Base-by-base conservation (phyloP, 1,140 invertebrate species). In the Steinernema khuongi region DNA sequence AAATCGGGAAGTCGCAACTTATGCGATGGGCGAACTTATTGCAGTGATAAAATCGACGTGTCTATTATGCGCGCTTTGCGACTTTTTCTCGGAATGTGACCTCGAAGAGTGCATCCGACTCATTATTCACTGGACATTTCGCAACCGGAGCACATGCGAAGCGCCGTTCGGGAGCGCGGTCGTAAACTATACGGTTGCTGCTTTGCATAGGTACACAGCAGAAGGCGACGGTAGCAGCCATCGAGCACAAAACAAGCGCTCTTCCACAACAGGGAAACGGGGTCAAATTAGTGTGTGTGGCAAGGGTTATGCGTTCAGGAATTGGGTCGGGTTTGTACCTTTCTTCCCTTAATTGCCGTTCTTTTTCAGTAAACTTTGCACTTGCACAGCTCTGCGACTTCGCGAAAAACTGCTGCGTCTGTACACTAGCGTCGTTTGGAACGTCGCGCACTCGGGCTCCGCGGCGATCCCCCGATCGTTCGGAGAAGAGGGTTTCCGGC, bases 221-320 rank as follows among this genome's bases (percentile, higher is more conserved):
- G n/a, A 41, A 41, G 36, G 7, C n/a, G n/a, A n/a, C 36, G 36
- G 7, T 41, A 41, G n/a, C 7, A 41, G 36, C 36, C 7, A 11
- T 41, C 36, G n/a, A 41, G 7, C 36, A n/a, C n/a, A n/a, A n/a
- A n/a, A n/a, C n/a, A n/a, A n/a, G n/a, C n/a, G n/a, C n/a, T n/a
- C n/a, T n/a, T n/a, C n/a, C n/a, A n/a, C 36, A 41, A 41, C n/a
- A 41, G 36, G 36, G 22, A 60, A 60, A 17, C 50, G 50, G 26
- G 50, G 50, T 60, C 50, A 60, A 60, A 60, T 60, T 60, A 60
- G 50, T 60, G 50, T n/a, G n/a, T n/a, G n/a, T 17, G 19, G 26
- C 50, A 60, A 17, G 4, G 11, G 50, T 60, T 17, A 60, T 60
- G 50, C 26, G 11, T 60, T 60, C 50, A 22, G 50, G 22, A 60